phyloP scores from a whole-genome alignment of 35 echinoderm and acorn worm genomes.

The Apostichopus japonicus region DNA sequence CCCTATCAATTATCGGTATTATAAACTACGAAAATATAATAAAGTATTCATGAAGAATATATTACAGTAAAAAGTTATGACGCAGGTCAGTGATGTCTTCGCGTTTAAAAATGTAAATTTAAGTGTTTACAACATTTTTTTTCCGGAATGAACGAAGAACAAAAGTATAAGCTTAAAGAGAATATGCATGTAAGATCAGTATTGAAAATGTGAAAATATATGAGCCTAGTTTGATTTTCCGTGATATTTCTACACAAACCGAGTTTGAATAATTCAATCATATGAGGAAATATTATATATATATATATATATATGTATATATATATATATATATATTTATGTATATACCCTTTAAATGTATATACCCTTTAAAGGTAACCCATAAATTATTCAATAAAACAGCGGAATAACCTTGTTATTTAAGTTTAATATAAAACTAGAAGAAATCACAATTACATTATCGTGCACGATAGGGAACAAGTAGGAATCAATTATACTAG shows the following conservation, averaged over 20 bases:
- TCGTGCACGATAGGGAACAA: neutral
- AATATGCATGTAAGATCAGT: neutral
- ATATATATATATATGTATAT: too few species aligned
- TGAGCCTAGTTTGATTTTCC: too few species aligned
- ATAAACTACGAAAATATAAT: too few species aligned
- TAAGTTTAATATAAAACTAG: neutral
- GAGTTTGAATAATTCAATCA: too few species aligned
- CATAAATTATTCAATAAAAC: neutral
- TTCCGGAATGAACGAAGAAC: neutral
- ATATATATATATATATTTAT: too few species aligned
- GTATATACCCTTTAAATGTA: too few species aligned
- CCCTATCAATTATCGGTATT: too few species aligned
- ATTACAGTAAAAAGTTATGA: neutral
- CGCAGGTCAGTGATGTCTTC: neutral
- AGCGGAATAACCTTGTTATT: neutral
- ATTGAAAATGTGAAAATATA: too few species aligned
- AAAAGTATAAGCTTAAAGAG: neutral
- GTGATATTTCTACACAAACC: too few species aligned
- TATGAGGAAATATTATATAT: too few species aligned
- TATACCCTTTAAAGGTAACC: neutral
- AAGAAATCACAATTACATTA: neutral
- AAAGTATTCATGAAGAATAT: too few species aligned
- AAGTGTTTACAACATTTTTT: neutral
- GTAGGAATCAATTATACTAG: neutral
- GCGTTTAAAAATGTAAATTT: neutral